Evolutionary conservation across 2,797 vertebrate genomes (phyloP), one percentile per base, ranked within the genome.

Genomic region (Eulemur mongoz): DNA sequence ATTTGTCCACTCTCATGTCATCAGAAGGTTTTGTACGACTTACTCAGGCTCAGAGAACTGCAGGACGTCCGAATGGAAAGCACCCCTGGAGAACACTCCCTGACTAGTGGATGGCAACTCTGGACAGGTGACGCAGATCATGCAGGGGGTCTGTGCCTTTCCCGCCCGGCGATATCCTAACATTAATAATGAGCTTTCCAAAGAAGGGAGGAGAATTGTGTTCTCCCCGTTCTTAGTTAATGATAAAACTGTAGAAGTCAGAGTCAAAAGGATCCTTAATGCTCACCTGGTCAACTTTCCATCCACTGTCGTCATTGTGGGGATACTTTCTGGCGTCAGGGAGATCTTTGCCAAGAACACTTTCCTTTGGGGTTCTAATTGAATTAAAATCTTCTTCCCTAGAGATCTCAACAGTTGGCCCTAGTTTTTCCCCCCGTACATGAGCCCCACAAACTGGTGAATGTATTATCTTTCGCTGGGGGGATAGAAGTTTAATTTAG

Each of bases 271-370:
- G 81, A 84, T 11, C 3, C 32, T 4, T 30, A 15, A 12, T 43
- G 18, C 25, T 43, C 38, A 14, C 5, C 38, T 52, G 40, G 73
- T 43, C n/a, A 25, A 35, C 17, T n/a, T 65, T 23, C 38, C 17
- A 40, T 32, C 22, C 22, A 2, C 9, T 0, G 30, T 8, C 2
- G 27, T 48, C n/a, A 1, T 9, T 1, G 25, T 3, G 48, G 8
- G 22, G 54, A 65, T 10, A 43, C 13, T 25, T 59, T 38, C 40
- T 59, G 0, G 1, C 1, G 18, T 11, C 43, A 13, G 12, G n/a
- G 48, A 82, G 10, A 23, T 63, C 65, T 90, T 86, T 32, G 73
- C 45, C 48, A 9, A 14, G 13, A 72, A 30, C 48, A 14, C 7
- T 38, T 85, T 92, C 80, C 45, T 3, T 35, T 13, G 12, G 65